phyloP scores from a whole-genome alignment of 2,797 vertebrate genomes.

The Phrynocephalus guinanensis region DNA sequence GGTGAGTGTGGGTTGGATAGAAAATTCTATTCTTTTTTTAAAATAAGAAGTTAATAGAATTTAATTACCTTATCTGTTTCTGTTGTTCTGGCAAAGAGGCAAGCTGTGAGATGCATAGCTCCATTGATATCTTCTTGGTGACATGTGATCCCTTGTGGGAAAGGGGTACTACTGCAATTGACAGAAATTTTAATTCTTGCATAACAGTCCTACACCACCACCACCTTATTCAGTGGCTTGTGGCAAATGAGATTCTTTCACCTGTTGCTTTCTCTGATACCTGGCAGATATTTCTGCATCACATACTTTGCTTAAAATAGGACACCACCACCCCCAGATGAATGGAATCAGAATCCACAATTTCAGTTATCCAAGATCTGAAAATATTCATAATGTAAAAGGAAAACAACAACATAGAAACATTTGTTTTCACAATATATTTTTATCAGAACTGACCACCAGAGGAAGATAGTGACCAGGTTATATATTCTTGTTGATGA shows the following conservation, averaged over 20 bases:
- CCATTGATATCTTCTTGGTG: not conserved
- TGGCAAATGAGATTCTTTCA: not conserved
- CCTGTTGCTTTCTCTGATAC: not conserved
- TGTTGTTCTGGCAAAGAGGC: not conserved
- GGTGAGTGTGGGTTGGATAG: not conserved
- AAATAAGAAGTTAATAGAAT: not conserved
- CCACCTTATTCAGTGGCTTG: not conserved
- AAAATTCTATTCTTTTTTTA: not conserved
- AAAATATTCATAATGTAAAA: no score
- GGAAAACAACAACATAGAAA: no score
- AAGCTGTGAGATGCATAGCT: not conserved
- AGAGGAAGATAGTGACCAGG: no score
- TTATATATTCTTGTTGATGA: no score
- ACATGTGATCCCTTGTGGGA: not conserved
- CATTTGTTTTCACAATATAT: no score
- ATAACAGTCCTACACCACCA: not conserved
- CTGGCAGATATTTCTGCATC: not conserved
- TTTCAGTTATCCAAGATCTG: no score
- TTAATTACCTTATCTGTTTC: not conserved
- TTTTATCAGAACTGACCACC: no score
- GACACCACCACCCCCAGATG: no score
- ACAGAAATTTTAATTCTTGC: not conserved
- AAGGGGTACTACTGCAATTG: not conserved
- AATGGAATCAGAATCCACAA: no score
- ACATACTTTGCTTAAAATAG: not conserved